phyloP scores from a whole-genome alignment of 2,888 invertebrate genomes.

The Plagiodera versicolora region DNA sequence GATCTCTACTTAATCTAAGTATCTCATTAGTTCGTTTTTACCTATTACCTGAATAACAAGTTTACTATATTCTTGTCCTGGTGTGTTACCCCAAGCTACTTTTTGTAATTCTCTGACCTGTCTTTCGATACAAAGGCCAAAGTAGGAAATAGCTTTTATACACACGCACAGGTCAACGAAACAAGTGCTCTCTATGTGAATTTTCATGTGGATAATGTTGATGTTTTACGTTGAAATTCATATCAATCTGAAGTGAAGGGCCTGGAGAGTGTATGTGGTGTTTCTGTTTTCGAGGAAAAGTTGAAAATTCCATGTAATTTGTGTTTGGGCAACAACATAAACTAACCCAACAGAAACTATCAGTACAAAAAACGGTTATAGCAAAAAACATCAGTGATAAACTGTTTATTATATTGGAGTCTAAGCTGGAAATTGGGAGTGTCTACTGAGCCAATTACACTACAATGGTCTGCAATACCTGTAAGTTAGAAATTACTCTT shows the following conservation, averaged over 20 bases:
- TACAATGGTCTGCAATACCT: constrained; percentile 11
- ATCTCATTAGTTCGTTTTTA: too few species aligned
- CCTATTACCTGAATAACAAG: too few species aligned
- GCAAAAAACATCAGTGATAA: background rate
- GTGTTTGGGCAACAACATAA: constrained; percentile 2
- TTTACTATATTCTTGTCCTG: too few species aligned
- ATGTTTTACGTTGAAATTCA: constrained; percentile 4
- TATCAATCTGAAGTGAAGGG: constrained; percentile 8
- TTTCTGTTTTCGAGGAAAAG: constrained; percentile 3
- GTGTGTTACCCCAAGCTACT: too few species aligned
- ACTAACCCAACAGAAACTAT: constrained; percentile 3
- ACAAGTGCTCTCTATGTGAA: constrained; percentile 8
- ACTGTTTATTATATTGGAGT: background rate
- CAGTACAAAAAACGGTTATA: constrained; percentile 3
- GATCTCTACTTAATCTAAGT: too few species aligned
- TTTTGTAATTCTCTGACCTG: too few species aligned
- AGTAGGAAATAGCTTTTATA: too few species aligned
- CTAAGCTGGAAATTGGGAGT: constrained; percentile 5
- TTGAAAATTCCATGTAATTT: constrained; percentile 10
- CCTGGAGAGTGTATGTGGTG: constrained; percentile 5
- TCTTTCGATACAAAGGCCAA: too few species aligned
- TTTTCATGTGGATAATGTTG: constrained; percentile 4
- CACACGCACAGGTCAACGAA: background rate
- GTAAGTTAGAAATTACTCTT: constrained; percentile 6
- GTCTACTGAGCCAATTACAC: constrained; percentile 10